Evolutionary conservation across 2,888 invertebrate species (phyloP).

Genomic region (Meiosimyza decipiens): DNA sequence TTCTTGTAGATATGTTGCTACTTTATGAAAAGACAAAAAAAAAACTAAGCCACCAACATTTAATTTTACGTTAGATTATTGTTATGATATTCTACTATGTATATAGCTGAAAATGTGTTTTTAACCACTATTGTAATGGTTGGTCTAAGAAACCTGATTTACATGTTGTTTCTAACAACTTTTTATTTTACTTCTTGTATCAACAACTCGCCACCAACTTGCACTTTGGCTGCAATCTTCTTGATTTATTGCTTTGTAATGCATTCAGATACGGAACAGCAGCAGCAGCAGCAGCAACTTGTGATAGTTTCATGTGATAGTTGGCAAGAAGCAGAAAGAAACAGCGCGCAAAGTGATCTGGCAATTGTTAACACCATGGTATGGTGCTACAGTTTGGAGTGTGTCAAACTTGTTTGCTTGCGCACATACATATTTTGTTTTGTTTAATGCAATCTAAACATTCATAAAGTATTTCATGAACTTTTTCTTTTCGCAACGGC

Average conservation of each 20-base stretch:
- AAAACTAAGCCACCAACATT: neutral
- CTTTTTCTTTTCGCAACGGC: conserved; percentile 1
- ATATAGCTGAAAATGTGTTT: too few relatives aligned
- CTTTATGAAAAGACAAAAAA: too few relatives aligned
- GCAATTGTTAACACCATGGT: neutral
- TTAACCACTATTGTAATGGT: too few relatives aligned
- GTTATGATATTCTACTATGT: conserved; percentile 4
- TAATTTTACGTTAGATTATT: conserved; percentile 3
- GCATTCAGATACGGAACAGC: too few relatives aligned
- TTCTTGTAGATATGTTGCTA: neutral
- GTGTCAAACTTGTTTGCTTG: neutral
- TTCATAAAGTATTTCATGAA: conserved; percentile 3
- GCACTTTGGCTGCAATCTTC: conserved; percentile 9
- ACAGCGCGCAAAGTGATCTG: neutral
- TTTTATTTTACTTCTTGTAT: neutral
- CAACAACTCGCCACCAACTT: neutral
- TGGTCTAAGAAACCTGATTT: conserved; percentile 4
- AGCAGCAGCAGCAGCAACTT: too few relatives aligned
- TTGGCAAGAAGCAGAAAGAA: neutral
- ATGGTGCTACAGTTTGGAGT: conserved; percentile 9
- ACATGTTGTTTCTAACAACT: too few relatives aligned
- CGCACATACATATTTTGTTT: neutral
- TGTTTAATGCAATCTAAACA: conserved; percentile 2
- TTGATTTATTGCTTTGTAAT: conserved; percentile 9
- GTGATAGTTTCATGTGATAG: neutral